Evolutionary conservation across 2,113 vertebrate genomes (phyloP), one percentile per base, ranked within the genome.

Genomic region (Murina feae): DNA sequence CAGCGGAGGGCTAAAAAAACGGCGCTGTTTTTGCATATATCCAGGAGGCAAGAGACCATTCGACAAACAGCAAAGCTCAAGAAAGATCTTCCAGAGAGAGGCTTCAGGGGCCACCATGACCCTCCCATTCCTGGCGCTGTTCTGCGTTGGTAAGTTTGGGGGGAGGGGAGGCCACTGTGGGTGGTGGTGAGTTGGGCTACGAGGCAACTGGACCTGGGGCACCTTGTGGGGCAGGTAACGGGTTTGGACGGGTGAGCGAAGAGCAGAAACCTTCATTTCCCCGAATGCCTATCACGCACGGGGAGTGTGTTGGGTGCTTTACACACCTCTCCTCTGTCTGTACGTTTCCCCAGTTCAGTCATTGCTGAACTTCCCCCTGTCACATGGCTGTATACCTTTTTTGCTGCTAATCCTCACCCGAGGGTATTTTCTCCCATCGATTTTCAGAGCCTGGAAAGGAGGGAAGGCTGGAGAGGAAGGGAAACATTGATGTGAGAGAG

Each of bases 111-210:
- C 25, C 14, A 6, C 30, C 32, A 94, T 76, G 92, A 9, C 5
- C 23, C 25, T 28, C 47, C 49, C 11, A 1, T 9, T 66, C 25
- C 39, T 89, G 69, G 35, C 28, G 13, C n/a, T 84, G 69, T 14
- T 84, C 25, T 60, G 32, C 6, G 13, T 55, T 4, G 86, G 92
- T 84, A 6, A 78, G 71, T 49, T 20, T 44, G 3, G 7, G 7
- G 7, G 8, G 5, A 8, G 9, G 6, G 6, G 4, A 7, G n/a
- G 18, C 18, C 58, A 6, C 0, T 44, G 20, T 1, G 13, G 11
- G 42, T 8, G 44, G 42, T 20, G 14, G 30, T 16, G 13, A 4
- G 42, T 2, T 0, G 12, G 55, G 42, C 25, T 23, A 6, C 32
- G 28, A 16, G 12, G 75, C 25, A 39, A n/a, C 37, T 51, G 66